Conservation (phyloP, 2,113 vertebrate species). For the Mugil cephalus region DNA sequence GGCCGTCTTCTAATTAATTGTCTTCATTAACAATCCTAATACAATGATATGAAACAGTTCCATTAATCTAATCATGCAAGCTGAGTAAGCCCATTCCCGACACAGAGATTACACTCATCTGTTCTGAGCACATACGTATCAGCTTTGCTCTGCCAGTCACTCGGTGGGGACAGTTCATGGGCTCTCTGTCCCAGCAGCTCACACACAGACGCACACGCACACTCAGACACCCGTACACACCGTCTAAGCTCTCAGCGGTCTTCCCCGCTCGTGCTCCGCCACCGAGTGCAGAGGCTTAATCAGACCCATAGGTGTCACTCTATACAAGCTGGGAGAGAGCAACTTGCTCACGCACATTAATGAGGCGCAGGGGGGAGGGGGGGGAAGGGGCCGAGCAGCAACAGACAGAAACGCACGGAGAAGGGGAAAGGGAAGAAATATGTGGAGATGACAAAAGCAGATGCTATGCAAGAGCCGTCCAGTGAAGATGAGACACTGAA, state of each 20-base stretch:
- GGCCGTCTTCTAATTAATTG: slow-evolving; percentile 85
- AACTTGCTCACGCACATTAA: slow-evolving; percentile 74
- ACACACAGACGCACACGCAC: slow-evolving; percentile 37
- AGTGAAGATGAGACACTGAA: slow-evolving; percentile 82
- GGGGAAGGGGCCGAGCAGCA: slow-evolving; percentile 56
- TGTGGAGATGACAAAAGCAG: slow-evolving; percentile 87
- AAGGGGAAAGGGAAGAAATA: slow-evolving; percentile 76
- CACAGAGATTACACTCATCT: slow-evolving; percentile 80
- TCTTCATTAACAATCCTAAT: slow-evolving; percentile 86
- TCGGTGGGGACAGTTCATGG: slow-evolving; percentile 69
- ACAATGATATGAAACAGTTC: slow-evolving; percentile 85
- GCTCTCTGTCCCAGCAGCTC: slow-evolving; percentile 52
- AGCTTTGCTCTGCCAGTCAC: slow-evolving; percentile 71
- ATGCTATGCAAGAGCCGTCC: slow-evolving; percentile 82
- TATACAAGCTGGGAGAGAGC: slow-evolving; percentile 85
- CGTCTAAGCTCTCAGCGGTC: slow-evolving; percentile 35
- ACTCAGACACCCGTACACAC: not conserved
- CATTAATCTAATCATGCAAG: slow-evolving; percentile 85
- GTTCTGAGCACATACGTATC: slow-evolving; percentile 72
- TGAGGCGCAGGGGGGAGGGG: slow-evolving; percentile 66
- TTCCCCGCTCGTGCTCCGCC: slow-evolving; percentile 43
- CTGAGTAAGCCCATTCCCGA: slow-evolving; percentile 77
- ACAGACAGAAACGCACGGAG: slow-evolving; percentile 70
- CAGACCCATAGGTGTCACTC: slow-evolving; percentile 89
- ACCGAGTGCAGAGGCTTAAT: slow-evolving; percentile 77